Evolutionary conservation across 1,140 invertebrate species (phyloP).

Genomic region (Procambarus virginalis): DNA sequence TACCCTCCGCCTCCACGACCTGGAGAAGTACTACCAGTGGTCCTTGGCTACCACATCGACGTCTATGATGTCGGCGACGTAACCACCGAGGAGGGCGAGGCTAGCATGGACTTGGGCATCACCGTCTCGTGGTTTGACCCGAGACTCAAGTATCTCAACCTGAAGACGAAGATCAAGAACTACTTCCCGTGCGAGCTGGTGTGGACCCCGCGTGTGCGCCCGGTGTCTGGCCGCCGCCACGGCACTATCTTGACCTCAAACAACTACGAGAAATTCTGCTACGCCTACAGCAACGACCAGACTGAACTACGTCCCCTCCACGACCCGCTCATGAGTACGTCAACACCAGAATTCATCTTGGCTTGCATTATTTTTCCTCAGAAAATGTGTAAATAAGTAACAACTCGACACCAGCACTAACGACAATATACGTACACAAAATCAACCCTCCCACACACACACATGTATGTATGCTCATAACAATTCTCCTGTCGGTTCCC

Average conservation of each 20-base stretch:
- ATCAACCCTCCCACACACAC: too few relatives aligned
- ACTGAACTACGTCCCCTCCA: conserved; percentile 37
- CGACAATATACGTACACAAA: too few relatives aligned
- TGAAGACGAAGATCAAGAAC: conserved; percentile 62
- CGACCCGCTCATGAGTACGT: conserved; percentile 65
- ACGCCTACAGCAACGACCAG: conserved; percentile 48
- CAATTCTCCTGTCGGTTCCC: background rate
- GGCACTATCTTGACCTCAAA: conserved; percentile 55
- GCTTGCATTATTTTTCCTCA: too few relatives aligned
- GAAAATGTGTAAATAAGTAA: too few relatives aligned
- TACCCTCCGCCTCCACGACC: conserved; percentile 54
- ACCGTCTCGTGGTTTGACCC: conserved; percentile 65
- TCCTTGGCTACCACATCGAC: conserved; percentile 60
- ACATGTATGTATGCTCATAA: too few relatives aligned
- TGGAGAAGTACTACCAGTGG: conserved; percentile 39
- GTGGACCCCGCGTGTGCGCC: conserved; percentile 57
- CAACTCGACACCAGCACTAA: too few relatives aligned
- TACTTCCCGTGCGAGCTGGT: conserved; percentile 64
- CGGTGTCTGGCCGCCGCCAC: conserved; percentile 51
- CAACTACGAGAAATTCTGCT: conserved; percentile 68
- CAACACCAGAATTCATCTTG: too few relatives aligned
- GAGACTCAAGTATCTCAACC: conserved; percentile 58
- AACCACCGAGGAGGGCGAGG: conserved; percentile 47
- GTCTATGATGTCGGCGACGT: conserved; percentile 64
- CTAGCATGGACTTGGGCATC: conserved; percentile 64